phyloP scores from a whole-genome alignment of 2,888 invertebrate genomes.

The Eupithecia abbreviata region DNA sequence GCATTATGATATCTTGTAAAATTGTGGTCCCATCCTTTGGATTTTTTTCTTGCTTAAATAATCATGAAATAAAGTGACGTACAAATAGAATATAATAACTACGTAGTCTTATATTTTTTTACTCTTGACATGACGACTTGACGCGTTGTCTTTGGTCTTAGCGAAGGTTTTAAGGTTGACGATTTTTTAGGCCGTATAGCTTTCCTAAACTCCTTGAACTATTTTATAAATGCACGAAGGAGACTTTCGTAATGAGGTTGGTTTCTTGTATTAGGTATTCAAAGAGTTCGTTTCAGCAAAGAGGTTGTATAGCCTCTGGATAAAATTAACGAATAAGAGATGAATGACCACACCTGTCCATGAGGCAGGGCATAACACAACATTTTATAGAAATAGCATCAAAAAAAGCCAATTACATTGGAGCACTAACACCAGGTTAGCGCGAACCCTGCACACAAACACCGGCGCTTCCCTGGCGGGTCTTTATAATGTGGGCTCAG shows the following conservation, averaged over 20 bases:
- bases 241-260: background rate
- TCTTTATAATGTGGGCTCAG: slow-evolving; percentile 52
- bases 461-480: slow-evolving; percentile 56
- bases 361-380: slow-evolving; percentile 48
- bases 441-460: slow-evolving; percentile 56
- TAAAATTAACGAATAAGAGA: slow-evolving; percentile 35
- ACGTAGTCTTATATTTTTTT: background rate
- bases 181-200: background rate
- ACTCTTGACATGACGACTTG: background rate
- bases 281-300: background rate
- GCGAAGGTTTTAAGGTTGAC: background rate
- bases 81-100: no score
- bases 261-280: background rate
- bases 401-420: slow-evolving; percentile 68
- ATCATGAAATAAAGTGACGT: background rate
- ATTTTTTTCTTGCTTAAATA: background rate
- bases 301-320: background rate
- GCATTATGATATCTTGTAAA: background rate
- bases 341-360: slow-evolving; percentile 55
- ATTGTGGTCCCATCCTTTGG: background rate
- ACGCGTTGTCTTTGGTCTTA: background rate
- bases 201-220: background rate
- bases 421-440: slow-evolving; percentile 66
- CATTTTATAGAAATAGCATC: slow-evolving; percentile 63
- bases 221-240: background rate